These are phyloP conservation scores for Lacerta bilineata DNA, from an alignment of 2,797 vertebrate genomes.

Conservation along the genomic window DNA sequence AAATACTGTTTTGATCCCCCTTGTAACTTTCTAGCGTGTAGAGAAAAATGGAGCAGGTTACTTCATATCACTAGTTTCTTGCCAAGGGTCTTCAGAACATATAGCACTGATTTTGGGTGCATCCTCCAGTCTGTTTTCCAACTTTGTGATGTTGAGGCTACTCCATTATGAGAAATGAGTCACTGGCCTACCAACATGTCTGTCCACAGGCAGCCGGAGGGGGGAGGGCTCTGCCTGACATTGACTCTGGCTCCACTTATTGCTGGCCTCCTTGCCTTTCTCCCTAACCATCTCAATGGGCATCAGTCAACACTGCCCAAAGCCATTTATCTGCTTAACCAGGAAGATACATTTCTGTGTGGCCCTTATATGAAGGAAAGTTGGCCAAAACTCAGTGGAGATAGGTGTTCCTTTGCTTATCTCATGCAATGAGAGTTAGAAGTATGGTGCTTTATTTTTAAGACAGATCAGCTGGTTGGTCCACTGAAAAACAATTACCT, in stretches of 20 bases:
- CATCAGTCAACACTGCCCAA: no score
- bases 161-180: no score
- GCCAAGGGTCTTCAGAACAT: conserved; percentile 9
- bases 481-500: background rate
- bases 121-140: conserved; percentile 31
- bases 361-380: background rate
- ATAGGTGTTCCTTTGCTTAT: background rate
- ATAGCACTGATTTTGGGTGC: background rate
- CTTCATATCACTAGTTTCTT: background rate
- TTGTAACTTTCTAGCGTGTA: background rate
- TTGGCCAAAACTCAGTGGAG: background rate
- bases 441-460: background rate
- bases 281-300: no score
- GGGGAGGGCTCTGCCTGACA: no score
- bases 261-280: no score
- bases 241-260: no score
- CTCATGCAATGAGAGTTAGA: background rate
- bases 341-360: background rate
- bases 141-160: background rate
- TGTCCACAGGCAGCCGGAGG: no score
- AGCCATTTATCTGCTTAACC: background rate
- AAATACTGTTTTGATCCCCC: background rate
- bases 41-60: background rate
- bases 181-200: no score
- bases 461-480: no score